Conservation (phyloP, 2,113 vertebrate species). For the Forbesichthys agassizii region DNA sequence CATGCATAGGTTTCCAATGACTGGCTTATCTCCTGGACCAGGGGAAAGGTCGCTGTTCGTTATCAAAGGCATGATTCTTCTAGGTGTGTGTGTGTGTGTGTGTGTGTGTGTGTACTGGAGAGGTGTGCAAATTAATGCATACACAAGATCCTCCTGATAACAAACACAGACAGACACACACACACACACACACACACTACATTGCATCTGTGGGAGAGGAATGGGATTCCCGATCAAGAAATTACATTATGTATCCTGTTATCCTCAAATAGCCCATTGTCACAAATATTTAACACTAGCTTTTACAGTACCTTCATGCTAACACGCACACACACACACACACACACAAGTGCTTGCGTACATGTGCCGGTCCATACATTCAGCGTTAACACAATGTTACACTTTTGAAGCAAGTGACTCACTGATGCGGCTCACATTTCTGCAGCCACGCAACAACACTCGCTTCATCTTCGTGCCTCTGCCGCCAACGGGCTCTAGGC, state of each 20-base stretch:
- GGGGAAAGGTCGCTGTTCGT: conserved; percentile 54
- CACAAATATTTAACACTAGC: neutral
- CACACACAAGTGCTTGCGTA: neutral
- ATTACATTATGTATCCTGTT: no score
- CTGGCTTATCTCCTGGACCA: conserved; percentile 31
- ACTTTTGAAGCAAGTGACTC: conserved; percentile 53
- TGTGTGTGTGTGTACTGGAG: conserved; percentile 29
- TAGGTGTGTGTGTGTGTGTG: conserved; percentile 33
- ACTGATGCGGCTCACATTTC: conserved; percentile 38
- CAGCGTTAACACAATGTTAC: conserved; percentile 47
- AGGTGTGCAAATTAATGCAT: neutral
- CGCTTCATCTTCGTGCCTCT: neutral
- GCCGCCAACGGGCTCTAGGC: conserved; percentile 43
- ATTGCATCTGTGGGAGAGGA: no score
- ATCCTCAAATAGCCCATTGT: neutral
- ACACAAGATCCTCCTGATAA: neutral
- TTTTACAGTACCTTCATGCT: neutral
- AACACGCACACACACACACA: conserved; percentile 7
- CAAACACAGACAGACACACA: no score
- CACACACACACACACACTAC: no score
- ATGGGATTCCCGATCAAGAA: no score
- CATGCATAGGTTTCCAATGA: conserved; percentile 5
- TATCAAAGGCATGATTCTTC: conserved; percentile 35
- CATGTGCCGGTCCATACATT: conserved; percentile 31
- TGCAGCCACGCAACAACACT: conserved; percentile 48